Base-by-base conservation (phyloP, 2,888 invertebrate genomes). In the Phortica okadai region DNA sequence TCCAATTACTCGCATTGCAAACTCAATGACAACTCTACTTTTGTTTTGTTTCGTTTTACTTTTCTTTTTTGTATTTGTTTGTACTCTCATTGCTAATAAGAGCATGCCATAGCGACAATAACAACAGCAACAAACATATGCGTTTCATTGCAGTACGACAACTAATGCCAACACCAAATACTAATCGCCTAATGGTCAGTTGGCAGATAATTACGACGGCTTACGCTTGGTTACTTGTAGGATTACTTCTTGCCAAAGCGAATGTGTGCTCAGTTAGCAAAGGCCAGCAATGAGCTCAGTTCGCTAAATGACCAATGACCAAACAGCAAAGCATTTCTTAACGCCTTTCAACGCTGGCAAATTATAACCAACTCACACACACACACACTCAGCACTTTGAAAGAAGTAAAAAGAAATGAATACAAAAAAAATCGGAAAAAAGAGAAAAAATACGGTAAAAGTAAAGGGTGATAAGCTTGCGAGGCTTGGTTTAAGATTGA, bases 141-240 rank as follows among this genome's bases (percentile, higher is more conserved):
- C 25, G 41, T 14, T 64, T 21, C 64, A 59, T 8, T 59, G 7
- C 21, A n/a, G 59, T 59, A 21, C 59, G n/a, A n/a, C 59, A n/a
- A 59, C 16, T 59, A 59, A 59, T 59, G 21, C 59, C 73, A 66
- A 67, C 69, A 67, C 74, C 74, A 81, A 50, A 64, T 62, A 84
- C 89, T 89, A 88, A 90, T 89, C 89, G 83, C 83, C 85, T 84
- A 89, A 90, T 89, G 89, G 89, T 90, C 89, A 89, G 89, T 89
- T 90, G 88, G 89, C 89, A 89, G 89, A 89, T 89, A 89, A 89
- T 90, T 89, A 89, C 87, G 84, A 85, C 80, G 85, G 89, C 89
- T 89, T 89, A 90, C 58, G 44, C 41, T 67, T 82, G 86, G 85
- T 87, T 88, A 81, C 88, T 85, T 81, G 84, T 81, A 79, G 87